phyloP scores from a whole-genome alignment of 2,888 invertebrate species.

The Drosophila merina region DNA sequence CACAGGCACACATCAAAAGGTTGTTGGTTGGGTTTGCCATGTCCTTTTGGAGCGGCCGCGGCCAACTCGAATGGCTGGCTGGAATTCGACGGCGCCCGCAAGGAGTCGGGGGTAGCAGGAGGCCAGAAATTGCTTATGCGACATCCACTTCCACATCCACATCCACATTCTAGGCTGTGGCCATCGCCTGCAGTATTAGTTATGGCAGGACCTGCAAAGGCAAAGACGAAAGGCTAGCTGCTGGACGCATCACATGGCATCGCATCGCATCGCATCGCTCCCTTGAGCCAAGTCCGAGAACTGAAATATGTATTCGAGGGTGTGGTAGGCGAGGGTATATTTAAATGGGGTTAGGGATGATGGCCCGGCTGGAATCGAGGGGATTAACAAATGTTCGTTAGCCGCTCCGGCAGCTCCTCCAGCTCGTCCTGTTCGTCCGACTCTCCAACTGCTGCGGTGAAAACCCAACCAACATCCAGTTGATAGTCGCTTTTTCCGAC shows the following conservation, averaged over 20 bases:
- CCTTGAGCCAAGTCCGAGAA: constrained; percentile 53
- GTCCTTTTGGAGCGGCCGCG: constrained; percentile 51
- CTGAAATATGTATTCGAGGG: constrained; percentile 26
- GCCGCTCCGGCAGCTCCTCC: constrained; percentile 6
- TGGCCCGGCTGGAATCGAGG: neutral
- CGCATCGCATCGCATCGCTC: constrained; percentile 28
- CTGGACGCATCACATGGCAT: constrained; percentile 37
- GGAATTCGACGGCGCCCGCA: constrained; percentile 23
- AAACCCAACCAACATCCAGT: constrained; percentile 60
- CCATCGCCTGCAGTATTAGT: constrained; percentile 71
- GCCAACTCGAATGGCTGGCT: constrained; percentile 29
- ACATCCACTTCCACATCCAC: constrained; percentile 80
- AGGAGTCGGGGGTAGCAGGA: constrained; percentile 23
- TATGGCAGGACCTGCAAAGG: constrained; percentile 58
- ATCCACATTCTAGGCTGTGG: constrained; percentile 42
- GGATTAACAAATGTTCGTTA: constrained; percentile 16
- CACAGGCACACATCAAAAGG: constrained; percentile 65
- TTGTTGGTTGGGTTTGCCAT: constrained; percentile 60
- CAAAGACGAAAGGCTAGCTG: constrained; percentile 59
- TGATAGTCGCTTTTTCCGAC: constrained; percentile 76
- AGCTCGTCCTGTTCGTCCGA: neutral
- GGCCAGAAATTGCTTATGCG: constrained; percentile 79
- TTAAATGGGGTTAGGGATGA: constrained; percentile 19
- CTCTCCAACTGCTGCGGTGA: constrained; percentile 40
- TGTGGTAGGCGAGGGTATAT: constrained; percentile 26